Conservation (phyloP, 2,113 vertebrate genomes). For the Antennarius striatus region DNA sequence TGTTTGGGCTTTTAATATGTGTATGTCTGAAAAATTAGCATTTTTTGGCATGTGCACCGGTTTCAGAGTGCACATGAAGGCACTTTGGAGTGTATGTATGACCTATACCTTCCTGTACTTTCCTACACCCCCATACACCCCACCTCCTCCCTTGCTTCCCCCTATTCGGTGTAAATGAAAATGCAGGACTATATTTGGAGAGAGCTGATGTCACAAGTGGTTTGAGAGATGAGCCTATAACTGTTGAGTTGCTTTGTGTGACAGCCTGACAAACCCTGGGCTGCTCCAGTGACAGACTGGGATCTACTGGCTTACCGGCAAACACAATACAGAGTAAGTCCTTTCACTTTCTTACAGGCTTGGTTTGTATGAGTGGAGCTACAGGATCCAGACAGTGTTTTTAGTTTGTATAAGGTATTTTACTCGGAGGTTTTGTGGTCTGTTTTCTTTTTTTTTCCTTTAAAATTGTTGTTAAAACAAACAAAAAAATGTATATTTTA, state of each 20-base stretch:
- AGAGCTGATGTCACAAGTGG: slow-evolving; percentile 81
- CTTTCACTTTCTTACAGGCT: not conserved
- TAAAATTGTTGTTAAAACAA: no score
- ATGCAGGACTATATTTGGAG: slow-evolving; percentile 81
- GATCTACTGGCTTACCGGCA: slow-evolving; percentile 46
- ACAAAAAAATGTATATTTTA: no score
- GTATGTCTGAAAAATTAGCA: slow-evolving; percentile 12
- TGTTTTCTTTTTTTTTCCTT: no score
- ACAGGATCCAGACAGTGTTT: no score
- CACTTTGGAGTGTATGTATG: slow-evolving; percentile 11
- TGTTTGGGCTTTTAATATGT: not conserved
- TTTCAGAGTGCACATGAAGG: slow-evolving; percentile 15
- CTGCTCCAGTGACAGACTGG: slow-evolving; percentile 52
- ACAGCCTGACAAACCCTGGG: slow-evolving; percentile 61
- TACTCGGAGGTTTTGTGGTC: not conserved
- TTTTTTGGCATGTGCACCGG: slow-evolving; percentile 1
- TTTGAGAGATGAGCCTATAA: slow-evolving; percentile 78
- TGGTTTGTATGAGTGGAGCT: not conserved
- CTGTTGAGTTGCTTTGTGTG: slow-evolving; percentile 61
- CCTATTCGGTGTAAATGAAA: slow-evolving; percentile 52
- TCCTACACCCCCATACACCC: slow-evolving; percentile 3
- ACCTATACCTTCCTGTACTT: slow-evolving; percentile 40
- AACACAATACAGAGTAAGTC: slow-evolving; percentile 64
- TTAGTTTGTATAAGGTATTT: not conserved
- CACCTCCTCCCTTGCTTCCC: slow-evolving; percentile 6